Evolutionary conservation across 2,888 invertebrate genomes (phyloP).

Genomic region (Exocentrus adspersus): DNA sequence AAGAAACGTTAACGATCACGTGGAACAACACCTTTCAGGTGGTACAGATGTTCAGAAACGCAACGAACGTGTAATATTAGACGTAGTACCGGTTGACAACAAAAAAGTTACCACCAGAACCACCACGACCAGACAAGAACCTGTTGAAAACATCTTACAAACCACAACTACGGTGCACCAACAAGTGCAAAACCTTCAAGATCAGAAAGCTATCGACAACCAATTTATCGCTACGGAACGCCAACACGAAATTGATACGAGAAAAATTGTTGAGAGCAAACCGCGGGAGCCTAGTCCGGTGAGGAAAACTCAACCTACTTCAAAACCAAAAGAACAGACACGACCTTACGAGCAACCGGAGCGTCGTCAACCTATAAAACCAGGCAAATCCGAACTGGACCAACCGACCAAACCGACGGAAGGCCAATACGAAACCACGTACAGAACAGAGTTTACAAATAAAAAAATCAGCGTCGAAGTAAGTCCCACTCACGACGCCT

Average conservation of each 20-base stretch:
- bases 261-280: slow-evolving; percentile 15
- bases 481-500: slow-evolving; percentile 80
- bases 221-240: slow-evolving; percentile 50
- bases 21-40: too few species aligned
- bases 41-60: not conserved
- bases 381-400: slow-evolving; percentile 54
- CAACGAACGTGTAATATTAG: not conserved
- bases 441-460: slow-evolving; percentile 68
- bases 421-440: slow-evolving; percentile 70
- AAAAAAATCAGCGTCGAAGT: slow-evolving; percentile 71
- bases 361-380: slow-evolving; percentile 53
- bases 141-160: slow-evolving; percentile 28
- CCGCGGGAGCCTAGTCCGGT: slow-evolving; percentile 1
- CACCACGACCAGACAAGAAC: slow-evolving; percentile 30
- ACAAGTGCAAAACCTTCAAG: slow-evolving; percentile 28
- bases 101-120: slow-evolving; percentile 26
- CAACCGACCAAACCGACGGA: slow-evolving; percentile 58
- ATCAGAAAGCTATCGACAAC: slow-evolving; percentile 37
- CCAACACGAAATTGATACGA: slow-evolving; percentile 43
- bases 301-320: not conserved
- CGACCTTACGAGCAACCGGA: slow-evolving; percentile 47
- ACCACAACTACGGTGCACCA: slow-evolving; percentile 31
- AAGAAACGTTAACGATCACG: not conserved
- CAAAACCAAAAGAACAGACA: not conserved
- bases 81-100: slow-evolving; percentile 2